Evolutionary conservation across 2,888 invertebrate genomes (phyloP), one percentile per base, ranked within the genome.

Genomic region (Pharmacophagus antenor): DNA sequence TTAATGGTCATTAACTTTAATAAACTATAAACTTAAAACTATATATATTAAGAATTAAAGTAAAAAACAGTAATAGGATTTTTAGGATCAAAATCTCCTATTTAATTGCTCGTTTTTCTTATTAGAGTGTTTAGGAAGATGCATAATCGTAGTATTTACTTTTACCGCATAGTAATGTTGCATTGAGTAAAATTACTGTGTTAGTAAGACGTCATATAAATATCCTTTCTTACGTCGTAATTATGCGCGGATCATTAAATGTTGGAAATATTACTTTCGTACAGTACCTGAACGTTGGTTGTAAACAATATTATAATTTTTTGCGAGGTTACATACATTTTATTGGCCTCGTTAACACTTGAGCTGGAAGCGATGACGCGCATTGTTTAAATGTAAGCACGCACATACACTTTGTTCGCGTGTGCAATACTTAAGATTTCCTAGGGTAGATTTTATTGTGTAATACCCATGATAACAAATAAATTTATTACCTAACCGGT

Each of bases 361-460:
- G 79, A 85, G 80, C 73, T 70, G 69, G 70, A 71, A 72, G 83
- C 79, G 78, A 83, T 85, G 85, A 77, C 79, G 82, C 74, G 81
- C 77, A 85, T 87, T 88, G 87, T 88, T 86, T 81, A 82, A 77
- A 79, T 78, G 80, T 80, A 82, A 82, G 85, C 80, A 82, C 81
- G 84, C 84, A 83, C 81, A 76, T 80, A 76, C 81, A 74, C 82
- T 81, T 84, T 85, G 86, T 88, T 76, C 79, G 73, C 71, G 73
- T 70, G 76, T 72, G 82, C 80, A 80, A 84, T 87, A 86, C 84
- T 87, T 84, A 79, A 84, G 82, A 82, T 85, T 85, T 84, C 77
- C 82, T 81, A 82, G 83, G 84, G 82, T 64, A 62, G 62, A 62
- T 56, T 63, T 63, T 58, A 62, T 63, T 62, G 79, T 81, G 74